phyloP scores from a whole-genome alignment of 2,797 vertebrate genomes.

The Notoglanidium macrostoma region DNA sequence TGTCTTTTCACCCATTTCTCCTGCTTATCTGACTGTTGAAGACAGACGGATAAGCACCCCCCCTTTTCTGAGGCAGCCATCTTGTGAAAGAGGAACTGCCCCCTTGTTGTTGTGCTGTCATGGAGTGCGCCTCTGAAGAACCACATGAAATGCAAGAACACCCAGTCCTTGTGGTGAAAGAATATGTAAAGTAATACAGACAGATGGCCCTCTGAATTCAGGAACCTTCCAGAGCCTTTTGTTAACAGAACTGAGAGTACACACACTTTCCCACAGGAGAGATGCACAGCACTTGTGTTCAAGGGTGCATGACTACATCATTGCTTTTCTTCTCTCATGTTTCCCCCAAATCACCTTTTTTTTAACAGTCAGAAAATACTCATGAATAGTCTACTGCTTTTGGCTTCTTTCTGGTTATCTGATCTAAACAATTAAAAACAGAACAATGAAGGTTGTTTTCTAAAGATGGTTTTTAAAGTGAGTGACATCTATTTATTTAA shows the following conservation, averaged over 20 bases:
- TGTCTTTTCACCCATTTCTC: constrained; percentile 2
- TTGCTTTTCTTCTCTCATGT: constrained; percentile 9
- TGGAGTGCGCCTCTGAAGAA: constrained; percentile 67
- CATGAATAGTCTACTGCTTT: neutral
- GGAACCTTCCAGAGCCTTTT: constrained; percentile 78
- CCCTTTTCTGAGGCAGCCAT: constrained; percentile 64
- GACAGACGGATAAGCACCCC: constrained; percentile 17
- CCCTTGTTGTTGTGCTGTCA: constrained; percentile 62
- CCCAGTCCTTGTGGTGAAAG: constrained; percentile 75
- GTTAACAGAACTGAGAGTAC: constrained; percentile 72
- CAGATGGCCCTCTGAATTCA: constrained; percentile 80
- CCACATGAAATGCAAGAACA: constrained; percentile 75
- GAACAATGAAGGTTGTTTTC: neutral
- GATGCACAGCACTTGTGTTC: constrained; percentile 62
- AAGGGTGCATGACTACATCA: constrained; percentile 16
- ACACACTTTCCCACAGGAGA: constrained; percentile 74
- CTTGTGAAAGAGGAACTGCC: constrained; percentile 74
- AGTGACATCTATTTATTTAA: neutral
- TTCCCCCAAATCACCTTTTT: constrained; percentile 16
- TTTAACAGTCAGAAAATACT: constrained; percentile 3
- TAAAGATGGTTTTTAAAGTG: neutral
- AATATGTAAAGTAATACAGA: constrained; percentile 84
- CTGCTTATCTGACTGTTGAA: constrained; percentile 1
- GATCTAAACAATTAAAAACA: neutral
- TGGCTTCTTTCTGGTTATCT: neutral